Base-by-base conservation (phyloP, 2,888 invertebrate species). In the Conistra vaccinii region DNA sequence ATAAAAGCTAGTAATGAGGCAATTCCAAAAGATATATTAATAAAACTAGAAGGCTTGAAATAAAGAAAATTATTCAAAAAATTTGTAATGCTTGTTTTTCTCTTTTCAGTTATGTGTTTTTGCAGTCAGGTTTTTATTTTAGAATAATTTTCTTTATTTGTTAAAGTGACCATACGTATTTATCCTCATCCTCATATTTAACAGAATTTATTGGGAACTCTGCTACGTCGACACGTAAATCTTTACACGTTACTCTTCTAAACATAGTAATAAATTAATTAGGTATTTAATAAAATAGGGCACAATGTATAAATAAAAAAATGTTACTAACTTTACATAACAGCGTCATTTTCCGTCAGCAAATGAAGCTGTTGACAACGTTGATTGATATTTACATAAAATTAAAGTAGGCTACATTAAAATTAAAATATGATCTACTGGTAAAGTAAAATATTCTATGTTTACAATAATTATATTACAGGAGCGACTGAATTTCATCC, bases 371-470 rank as follows among this genome's bases (percentile, higher is more conserved):
- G 84, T 82, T 85, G 83, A 77, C 83, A 84, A 62, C 65, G 72
- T 71, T 85, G 80, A 85, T 85, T 85, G 62, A 67, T 66, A 76
- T 84, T 84, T 79, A 79, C 83, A 85, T 85, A 79, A 74, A 69
- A 74, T 84, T 65, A 65, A 79, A 73, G 69, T 55, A 53, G 81
- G 63, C 42, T 60, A 57, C 63, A 85, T 85, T 73, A 61, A 81
- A 73, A 76, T 78, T 76, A 66, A 78, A 76, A 74, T 69, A 35
- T n/a, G n/a, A n/a, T 53, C 17, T 53, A 48, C 57, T 76, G 57
- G 32, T 35, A 51, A 58, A 65, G 55, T 69, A 48, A 58, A 77
- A 62, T 73, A 45, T 61, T 61, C n/a, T 69, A 65, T 68, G 48
- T 65, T 70, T 63, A 51, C 7, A 68, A 71, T 58, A 45, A 35